Conservation (phyloP, 2,888 invertebrate species). For the Ecdyonurus torrentis region DNA sequence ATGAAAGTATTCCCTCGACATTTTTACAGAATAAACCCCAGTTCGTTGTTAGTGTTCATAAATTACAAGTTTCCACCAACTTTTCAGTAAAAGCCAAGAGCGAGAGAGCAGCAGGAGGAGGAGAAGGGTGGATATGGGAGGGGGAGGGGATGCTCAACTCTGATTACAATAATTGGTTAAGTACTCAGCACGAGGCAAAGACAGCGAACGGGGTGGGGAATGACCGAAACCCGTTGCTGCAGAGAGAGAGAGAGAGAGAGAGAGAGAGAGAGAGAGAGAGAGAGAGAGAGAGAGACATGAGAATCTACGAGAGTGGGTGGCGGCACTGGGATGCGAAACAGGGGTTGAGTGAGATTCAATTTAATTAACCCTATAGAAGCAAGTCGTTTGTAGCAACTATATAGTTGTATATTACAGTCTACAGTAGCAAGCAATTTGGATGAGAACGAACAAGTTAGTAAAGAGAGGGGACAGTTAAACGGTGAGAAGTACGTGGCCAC, state of each 20-base stretch:
- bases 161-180: constrained; percentile 2
- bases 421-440: neutral
- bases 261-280: neutral
- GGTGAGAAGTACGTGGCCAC: neutral
- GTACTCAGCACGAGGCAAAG: neutral
- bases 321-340: neutral
- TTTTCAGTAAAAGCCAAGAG: neutral
- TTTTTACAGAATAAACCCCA: neutral
- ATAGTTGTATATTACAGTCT: neutral
- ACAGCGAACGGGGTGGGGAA: neutral
- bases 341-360: neutral
- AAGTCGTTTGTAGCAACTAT: neutral
- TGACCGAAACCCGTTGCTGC: neutral
- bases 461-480: neutral
- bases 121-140: neutral
- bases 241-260: neutral
- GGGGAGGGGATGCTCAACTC: neutral
- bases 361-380: neutral
- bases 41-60: neutral
- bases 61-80: neutral
- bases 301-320: neutral
- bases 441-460: neutral
- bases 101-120: neutral
- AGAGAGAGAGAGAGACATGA: neutral
- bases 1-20: neutral